Conservation (phyloP, 2,797 vertebrate genomes). For the Rachycentron canadum region DNA sequence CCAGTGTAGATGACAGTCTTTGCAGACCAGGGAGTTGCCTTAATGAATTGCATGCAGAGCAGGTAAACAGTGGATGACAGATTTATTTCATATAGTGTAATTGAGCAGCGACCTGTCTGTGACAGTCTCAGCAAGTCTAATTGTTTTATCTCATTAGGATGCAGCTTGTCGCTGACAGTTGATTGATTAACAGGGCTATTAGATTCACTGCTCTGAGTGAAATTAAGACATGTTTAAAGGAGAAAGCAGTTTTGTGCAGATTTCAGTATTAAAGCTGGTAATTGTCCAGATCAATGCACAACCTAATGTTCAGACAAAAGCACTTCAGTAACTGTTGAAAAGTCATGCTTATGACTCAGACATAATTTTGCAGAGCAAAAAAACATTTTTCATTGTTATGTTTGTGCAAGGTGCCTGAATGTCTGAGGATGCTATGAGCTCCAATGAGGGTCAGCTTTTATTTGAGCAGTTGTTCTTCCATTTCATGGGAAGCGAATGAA, state of each 20-base stretch:
- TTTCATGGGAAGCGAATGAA: constrained; percentile 53
- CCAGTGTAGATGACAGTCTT: not conserved
- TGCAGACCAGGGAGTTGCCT: constrained; percentile 18
- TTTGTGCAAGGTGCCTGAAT: constrained; percentile 41
- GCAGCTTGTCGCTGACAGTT: not conserved
- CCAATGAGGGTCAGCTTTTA: constrained; percentile 35
- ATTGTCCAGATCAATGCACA: not conserved
- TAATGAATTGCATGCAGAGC: constrained; percentile 17
- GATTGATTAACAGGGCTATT: constrained; percentile 34
- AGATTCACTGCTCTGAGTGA: constrained; percentile 6
- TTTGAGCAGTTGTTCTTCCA: constrained; percentile 37
- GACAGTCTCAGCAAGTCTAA: constrained; percentile 4
- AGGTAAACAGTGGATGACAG: constrained; percentile 13
- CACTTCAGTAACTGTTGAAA: not conserved
- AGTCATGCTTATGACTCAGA: not conserved
- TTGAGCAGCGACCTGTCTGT: not conserved
- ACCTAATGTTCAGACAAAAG: not conserved
- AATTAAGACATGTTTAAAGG: constrained; percentile 2
- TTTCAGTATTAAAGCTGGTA: not conserved
- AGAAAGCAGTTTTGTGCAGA: not conserved
- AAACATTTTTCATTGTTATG: constrained; percentile 13
- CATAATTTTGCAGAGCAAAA: not conserved
- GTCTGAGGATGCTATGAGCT: constrained; percentile 53
- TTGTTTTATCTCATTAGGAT: constrained; percentile 33
- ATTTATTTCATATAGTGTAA: constrained; percentile 21